These are phyloP conservation scores for Cyphomyrus plagiostoma DNA, from an alignment of 2,113 vertebrate genomes.

Conservation along the genomic window DNA sequence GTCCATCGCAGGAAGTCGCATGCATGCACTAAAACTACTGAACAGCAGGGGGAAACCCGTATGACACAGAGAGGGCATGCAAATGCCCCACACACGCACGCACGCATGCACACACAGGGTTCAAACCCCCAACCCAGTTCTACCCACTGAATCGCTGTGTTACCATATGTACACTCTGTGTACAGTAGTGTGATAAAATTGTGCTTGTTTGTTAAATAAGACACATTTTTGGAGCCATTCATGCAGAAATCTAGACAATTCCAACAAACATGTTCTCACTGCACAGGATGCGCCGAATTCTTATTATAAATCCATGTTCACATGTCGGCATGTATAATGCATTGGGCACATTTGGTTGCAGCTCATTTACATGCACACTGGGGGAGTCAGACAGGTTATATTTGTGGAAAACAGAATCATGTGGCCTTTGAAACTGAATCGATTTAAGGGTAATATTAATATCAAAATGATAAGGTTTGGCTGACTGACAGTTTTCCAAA, in stretches of 20 bases:
- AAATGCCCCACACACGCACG: too few species aligned
- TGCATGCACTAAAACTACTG: too few species aligned
- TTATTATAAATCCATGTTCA: neutral
- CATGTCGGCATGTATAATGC: neutral
- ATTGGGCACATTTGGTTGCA: neutral
- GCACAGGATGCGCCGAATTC: neutral
- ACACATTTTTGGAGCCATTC: neutral
- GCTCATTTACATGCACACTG: neutral
- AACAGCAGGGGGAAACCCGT: too few species aligned
- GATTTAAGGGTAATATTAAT: neutral
- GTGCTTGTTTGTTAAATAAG: neutral
- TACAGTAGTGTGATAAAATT: neutral
- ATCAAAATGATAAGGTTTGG: neutral
- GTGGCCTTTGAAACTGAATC: neutral
- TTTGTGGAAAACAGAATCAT: neutral
- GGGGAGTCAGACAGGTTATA: neutral
- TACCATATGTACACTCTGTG: neutral
- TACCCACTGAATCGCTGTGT: neutral
- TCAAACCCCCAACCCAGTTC: too few species aligned
- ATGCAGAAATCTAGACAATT: neutral
- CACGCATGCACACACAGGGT: too few species aligned
- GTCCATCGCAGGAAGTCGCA: too few species aligned
- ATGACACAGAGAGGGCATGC: too few species aligned
- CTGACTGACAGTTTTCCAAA: conserved; percentile 4
- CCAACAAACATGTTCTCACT: neutral